phyloP scores from a whole-genome alignment of 2,888 invertebrate species.

The Caenorhabditis sp. region DNA sequence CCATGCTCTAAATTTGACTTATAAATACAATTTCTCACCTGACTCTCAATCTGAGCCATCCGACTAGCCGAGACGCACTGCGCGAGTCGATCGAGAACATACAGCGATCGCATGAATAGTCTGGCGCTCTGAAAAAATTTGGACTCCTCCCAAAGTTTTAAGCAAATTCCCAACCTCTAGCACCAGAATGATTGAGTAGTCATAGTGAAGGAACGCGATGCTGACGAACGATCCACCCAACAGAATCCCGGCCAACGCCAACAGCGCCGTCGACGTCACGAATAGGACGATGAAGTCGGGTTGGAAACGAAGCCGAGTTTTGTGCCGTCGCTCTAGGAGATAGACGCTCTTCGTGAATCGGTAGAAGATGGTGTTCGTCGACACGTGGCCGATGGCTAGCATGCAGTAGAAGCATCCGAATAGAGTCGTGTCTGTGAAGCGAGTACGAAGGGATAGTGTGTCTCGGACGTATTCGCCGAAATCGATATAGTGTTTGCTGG shows the following conservation, averaged over 20 bases:
- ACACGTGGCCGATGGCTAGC: slow-evolving; percentile 1
- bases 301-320: slow-evolving; percentile 4
- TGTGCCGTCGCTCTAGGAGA: neutral
- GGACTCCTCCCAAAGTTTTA: neutral
- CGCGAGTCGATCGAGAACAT: slow-evolving; percentile 1
- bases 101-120: slow-evolving; percentile 10
- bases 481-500: slow-evolving; percentile 22
- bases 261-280: neutral
- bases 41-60: slow-evolving; percentile 4
- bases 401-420: slow-evolving; percentile 43
- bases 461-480: slow-evolving; percentile 38
- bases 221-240: slow-evolving; percentile 36
- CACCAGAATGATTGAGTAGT: slow-evolving; percentile 58
- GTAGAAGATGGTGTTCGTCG: slow-evolving; percentile 8
- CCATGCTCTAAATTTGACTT: too few species aligned
- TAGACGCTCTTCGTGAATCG: slow-evolving; percentile 4
- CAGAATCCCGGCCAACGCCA: slow-evolving; percentile 29
- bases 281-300: neutral
- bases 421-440: slow-evolving; percentile 33
- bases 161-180: slow-evolving; percentile 32
- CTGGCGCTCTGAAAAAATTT: slow-evolving; percentile 47
- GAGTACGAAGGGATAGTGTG: slow-evolving; percentile 3
- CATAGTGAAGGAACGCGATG: slow-evolving; percentile 35
- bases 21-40: too few species aligned
- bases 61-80: neutral